phyloP scores from a whole-genome alignment of 2,888 invertebrate genomes.

The Apotomis capreana region DNA sequence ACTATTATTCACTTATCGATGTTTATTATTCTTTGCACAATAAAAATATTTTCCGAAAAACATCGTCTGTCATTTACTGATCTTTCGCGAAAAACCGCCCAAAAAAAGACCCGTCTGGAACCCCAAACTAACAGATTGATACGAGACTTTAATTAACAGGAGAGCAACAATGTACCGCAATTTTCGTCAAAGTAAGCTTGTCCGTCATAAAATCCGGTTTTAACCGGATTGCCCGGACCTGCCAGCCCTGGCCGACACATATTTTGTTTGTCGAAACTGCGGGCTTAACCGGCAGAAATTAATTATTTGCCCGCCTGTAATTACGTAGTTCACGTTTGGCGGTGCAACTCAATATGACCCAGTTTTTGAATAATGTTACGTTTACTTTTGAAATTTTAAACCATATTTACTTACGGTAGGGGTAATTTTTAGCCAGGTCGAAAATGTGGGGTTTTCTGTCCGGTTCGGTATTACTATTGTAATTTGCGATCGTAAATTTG shows the following conservation, averaged over 20 bases:
- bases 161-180: constrained; percentile 29
- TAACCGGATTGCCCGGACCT: constrained; percentile 32
- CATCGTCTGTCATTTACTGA: no score
- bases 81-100: not conserved
- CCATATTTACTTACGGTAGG: constrained; percentile 17
- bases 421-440: not conserved
- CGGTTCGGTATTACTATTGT: no score
- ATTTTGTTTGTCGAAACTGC: constrained; percentile 46
- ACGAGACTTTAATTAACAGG: constrained; percentile 32
- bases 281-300: constrained; percentile 64
- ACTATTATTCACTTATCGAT: no score
- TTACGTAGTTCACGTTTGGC: constrained; percentile 60
- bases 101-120: not conserved
- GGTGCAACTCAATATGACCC: constrained; percentile 66
- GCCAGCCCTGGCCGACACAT: constrained; percentile 35
- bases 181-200: constrained; percentile 40
- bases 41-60: no score
- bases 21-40: no score
- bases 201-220: constrained; percentile 40
- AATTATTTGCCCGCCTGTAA: constrained; percentile 69
- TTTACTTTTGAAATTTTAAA: constrained; percentile 26
- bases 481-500: no score
- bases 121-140: constrained; percentile 10
- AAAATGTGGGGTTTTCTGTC: not conserved
- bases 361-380: constrained; percentile 58